Evolutionary conservation across 2,888 invertebrate genomes (phyloP).

Genomic region (Thereva unica): DNA sequence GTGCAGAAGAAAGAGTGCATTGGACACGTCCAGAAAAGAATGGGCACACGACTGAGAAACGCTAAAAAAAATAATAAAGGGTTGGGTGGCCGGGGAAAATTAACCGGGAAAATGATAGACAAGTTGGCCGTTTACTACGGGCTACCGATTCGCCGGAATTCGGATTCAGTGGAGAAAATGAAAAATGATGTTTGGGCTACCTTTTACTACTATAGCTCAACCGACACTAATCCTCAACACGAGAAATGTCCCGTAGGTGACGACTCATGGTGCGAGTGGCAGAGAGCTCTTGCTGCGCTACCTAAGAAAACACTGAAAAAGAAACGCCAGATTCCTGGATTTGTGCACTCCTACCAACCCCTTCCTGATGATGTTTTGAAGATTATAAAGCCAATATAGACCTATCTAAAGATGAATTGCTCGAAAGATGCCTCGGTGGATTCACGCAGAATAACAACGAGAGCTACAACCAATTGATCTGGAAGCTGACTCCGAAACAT

Average conservation of each 20-base stretch:
- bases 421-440: constrained; percentile 2
- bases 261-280: constrained; percentile 7
- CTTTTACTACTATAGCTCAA: constrained; percentile 24
- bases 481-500: no score
- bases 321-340: not conserved
- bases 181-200: constrained; percentile 40
- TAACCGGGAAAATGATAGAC: constrained; percentile 36
- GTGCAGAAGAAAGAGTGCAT: constrained; percentile 4
- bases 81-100: constrained; percentile 36
- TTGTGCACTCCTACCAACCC: not conserved
- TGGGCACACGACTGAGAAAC: not conserved
- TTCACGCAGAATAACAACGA: constrained; percentile 9
- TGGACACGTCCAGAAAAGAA: not conserved
- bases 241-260: constrained; percentile 37
- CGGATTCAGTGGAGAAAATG: constrained; percentile 43
- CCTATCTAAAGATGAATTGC: no score
- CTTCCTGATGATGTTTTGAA: not conserved
- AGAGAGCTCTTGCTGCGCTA: not conserved
- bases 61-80: not conserved
- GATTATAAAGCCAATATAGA: constrained; percentile 1
- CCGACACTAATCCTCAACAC: constrained; percentile 40
- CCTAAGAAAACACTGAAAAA: no score
- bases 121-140: constrained; percentile 45
- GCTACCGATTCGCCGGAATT: constrained; percentile 44
- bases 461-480: not conserved